A percentile compares a stretch with the other conserved stretches of the same genome.
These are phyloP conservation scores for Zele albiditarsus DNA, from an alignment of 2,888 invertebrate genomes.

Conservation along the genomic window DNA sequence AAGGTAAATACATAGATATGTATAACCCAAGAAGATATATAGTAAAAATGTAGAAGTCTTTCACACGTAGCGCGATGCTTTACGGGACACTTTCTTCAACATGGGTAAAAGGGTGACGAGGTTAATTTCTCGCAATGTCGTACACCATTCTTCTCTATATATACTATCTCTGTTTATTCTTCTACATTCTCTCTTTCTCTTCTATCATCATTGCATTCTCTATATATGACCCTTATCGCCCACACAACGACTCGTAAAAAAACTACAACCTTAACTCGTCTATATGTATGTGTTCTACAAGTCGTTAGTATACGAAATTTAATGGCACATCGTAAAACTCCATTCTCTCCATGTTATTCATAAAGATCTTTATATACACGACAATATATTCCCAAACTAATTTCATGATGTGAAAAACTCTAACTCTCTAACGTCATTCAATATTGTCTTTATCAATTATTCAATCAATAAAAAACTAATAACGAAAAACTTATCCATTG, in stretches of 20 bases:
- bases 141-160: slow-evolving; percentile 22
- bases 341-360: slow-evolving; percentile 7
- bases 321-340: slow-evolving; percentile 64
- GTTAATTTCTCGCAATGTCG: slow-evolving; percentile 58
- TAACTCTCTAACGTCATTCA: background rate
- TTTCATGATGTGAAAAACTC: background rate
- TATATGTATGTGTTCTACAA: slow-evolving; percentile 56
- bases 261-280: slow-evolving; percentile 58
- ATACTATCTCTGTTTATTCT: background rate
- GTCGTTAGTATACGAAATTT: slow-evolving; percentile 66
- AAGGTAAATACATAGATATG: background rate
- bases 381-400: background rate
- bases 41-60: slow-evolving; percentile 24
- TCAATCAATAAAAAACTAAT: slow-evolving; percentile 4
- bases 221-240: slow-evolving; percentile 45
- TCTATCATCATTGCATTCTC: slow-evolving; percentile 25
- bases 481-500: background rate
- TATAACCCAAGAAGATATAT: slow-evolving; percentile 7
- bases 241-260: slow-evolving; percentile 62
- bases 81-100: slow-evolving; percentile 44
- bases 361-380: background rate
- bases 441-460: slow-evolving; percentile 16
- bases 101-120: slow-evolving; percentile 48
- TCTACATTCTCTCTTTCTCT: slow-evolving; percentile 18
- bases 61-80: slow-evolving; percentile 45